phyloP scores from a whole-genome alignment of 2,888 invertebrate species.

The Podotricha telesiphe region DNA sequence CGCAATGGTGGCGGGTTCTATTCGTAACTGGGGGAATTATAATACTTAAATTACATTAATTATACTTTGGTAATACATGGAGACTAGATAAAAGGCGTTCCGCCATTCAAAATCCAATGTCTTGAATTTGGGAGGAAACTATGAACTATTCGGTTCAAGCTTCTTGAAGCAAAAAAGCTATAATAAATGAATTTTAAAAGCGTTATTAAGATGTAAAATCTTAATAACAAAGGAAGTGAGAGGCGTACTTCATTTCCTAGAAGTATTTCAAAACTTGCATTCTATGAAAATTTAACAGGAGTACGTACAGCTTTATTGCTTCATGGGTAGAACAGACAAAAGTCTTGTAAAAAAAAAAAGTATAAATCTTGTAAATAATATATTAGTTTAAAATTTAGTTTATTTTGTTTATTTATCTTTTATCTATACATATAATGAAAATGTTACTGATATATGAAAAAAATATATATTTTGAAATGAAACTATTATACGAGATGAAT shows the following conservation, averaged over 20 bases:
- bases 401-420: too few species aligned
- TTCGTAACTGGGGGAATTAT: background rate
- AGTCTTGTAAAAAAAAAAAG: conserved; percentile 19
- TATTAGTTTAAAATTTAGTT: conserved; percentile 3
- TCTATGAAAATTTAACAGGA: conserved; percentile 35
- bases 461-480: too few species aligned
- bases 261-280: conserved; percentile 35
- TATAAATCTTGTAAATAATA: background rate
- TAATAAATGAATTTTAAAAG: background rate
- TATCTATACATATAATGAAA: too few species aligned
- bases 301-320: conserved; percentile 36
- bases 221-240: conserved; percentile 19
- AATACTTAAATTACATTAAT: background rate
- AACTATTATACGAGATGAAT: too few species aligned
- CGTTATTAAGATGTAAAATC: background rate
- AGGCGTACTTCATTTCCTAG: conserved; percentile 26
- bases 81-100: too few species aligned
- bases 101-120: background rate
- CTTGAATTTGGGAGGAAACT: too few species aligned
- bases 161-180: too few species aligned
- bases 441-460: too few species aligned
- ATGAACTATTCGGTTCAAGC: too few species aligned
- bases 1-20: background rate
- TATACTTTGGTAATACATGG: background rate
- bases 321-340: conserved; percentile 24